These are phyloP conservation scores for Drosophila pseudotakahashii DNA, from an alignment of 2,888 invertebrate species.

Conservation along the genomic window DNA sequence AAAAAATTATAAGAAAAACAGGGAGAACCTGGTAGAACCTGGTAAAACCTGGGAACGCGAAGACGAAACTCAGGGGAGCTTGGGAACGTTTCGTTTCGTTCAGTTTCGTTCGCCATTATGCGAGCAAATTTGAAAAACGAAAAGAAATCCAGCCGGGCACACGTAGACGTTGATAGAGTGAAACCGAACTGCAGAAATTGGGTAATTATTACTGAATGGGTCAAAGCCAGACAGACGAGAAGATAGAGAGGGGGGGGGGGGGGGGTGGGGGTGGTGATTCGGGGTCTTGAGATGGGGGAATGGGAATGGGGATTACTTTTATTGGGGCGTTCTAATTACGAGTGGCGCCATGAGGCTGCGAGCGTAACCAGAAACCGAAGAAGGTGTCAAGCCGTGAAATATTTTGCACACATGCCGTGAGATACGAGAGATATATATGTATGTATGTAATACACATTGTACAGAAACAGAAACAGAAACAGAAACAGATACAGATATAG, in stretches of 20 bases:
- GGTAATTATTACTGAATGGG: slow-evolving; percentile 47
- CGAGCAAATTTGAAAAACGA: slow-evolving; percentile 31
- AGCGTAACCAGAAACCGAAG: slow-evolving; percentile 53
- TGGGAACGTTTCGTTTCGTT: slow-evolving; percentile 31
- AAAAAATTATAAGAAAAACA: neutral
- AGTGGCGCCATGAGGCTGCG: slow-evolving; percentile 66
- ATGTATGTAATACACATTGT: neutral
- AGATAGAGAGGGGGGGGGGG: neutral
- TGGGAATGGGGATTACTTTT: slow-evolving; percentile 10
- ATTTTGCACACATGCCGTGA: slow-evolving; percentile 29
- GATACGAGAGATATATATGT: slow-evolving; percentile 15
- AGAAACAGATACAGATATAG: neutral
- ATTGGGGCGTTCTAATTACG: slow-evolving; percentile 56
- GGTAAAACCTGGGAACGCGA: neutral
- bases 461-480: neutral
- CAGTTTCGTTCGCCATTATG: slow-evolving; percentile 30
- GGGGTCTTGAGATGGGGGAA: neutral
- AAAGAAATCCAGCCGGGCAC: slow-evolving; percentile 33
- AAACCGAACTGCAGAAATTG: slow-evolving; percentile 37
- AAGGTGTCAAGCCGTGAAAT: slow-evolving; percentile 33
- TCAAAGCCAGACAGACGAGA: slow-evolving; percentile 26
- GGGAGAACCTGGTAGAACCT: slow-evolving; percentile 14
- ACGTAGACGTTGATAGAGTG: slow-evolving; percentile 42
- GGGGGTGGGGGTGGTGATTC: neutral
- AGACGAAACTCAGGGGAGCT: slow-evolving; percentile 17